Evolutionary conservation across 2,113 vertebrate species (phyloP).

Genomic region (Mormyrus lacerda): DNA sequence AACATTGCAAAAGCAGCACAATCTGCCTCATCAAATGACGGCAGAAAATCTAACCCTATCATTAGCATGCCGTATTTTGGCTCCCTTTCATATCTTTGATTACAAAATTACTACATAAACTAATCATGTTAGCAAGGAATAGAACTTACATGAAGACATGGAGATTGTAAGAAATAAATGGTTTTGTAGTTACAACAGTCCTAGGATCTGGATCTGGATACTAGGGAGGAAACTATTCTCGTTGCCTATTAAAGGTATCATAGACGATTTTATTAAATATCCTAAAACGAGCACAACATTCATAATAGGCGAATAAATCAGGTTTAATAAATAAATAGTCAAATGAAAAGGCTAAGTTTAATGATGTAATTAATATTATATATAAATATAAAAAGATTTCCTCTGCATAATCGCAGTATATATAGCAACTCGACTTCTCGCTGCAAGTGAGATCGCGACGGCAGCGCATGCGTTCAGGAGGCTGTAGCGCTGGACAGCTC

Average conservation of each 20-base stretch:
- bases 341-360: not conserved
- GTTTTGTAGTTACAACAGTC: not conserved
- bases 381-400: not conserved
- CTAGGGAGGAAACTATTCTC: not conserved
- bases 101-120: not conserved
- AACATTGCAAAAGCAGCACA: not conserved
- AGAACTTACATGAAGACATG: not conserved
- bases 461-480: constrained; percentile 30
- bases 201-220: not conserved
- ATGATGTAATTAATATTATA: not conserved
- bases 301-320: not conserved
- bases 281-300: not conserved
- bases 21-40: not conserved
- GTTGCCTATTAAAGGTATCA: not conserved
- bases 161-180: not conserved
- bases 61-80: not conserved
- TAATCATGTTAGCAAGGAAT: not conserved
- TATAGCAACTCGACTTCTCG: not conserved
- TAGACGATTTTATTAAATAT: not conserved
- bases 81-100: not conserved
- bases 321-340: not conserved
- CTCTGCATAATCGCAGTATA: not conserved
- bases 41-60: not conserved
- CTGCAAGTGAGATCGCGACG: not conserved
- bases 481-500: constrained; percentile 31